phyloP scores from a whole-genome alignment of 2,113 vertebrate genomes.

The Australoheros scitulus region DNA sequence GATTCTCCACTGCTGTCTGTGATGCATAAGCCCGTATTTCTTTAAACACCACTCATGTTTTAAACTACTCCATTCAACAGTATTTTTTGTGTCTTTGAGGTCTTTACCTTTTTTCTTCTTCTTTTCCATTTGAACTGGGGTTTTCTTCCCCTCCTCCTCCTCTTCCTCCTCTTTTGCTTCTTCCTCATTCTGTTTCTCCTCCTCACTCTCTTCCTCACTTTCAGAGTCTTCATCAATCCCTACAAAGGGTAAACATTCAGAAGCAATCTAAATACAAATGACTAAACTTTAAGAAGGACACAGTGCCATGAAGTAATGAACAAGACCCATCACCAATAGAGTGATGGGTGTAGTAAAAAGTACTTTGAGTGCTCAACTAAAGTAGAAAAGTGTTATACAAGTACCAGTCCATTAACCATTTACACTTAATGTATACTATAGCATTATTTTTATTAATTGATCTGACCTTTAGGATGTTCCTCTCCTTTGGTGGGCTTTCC shows the following conservation, averaged over 20 bases:
- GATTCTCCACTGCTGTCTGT: conserved; percentile 93
- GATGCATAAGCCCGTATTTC: conserved; percentile 1
- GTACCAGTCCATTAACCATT: neutral
- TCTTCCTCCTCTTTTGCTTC: conserved; percentile 90
- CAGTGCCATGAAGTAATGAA: no score
- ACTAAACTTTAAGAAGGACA: no score
- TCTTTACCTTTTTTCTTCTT: conserved; percentile 87
- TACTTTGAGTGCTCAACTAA: no score
- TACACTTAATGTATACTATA: neutral
- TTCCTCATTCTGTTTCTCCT: conserved; percentile 88
- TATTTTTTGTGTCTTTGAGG: neutral
- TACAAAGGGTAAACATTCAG: conserved; percentile 35
- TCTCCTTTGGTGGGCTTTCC: conserved; percentile 82
- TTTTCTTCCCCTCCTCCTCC: conserved; percentile 91
- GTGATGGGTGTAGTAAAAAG: no score
- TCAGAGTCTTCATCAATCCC: conserved; percentile 89
- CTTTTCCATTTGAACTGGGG: conserved; percentile 85
- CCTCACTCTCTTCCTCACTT: conserved; percentile 92
- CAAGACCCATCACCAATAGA: no score
- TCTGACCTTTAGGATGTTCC: conserved; percentile 86
- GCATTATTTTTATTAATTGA: neutral
- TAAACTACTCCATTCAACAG: neutral
- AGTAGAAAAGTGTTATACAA: neutral
- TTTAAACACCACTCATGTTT: neutral
- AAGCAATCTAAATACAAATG: neutral